Base-by-base conservation (phyloP, 2,888 invertebrate species). In the Epistrophe grossulariae region DNA sequence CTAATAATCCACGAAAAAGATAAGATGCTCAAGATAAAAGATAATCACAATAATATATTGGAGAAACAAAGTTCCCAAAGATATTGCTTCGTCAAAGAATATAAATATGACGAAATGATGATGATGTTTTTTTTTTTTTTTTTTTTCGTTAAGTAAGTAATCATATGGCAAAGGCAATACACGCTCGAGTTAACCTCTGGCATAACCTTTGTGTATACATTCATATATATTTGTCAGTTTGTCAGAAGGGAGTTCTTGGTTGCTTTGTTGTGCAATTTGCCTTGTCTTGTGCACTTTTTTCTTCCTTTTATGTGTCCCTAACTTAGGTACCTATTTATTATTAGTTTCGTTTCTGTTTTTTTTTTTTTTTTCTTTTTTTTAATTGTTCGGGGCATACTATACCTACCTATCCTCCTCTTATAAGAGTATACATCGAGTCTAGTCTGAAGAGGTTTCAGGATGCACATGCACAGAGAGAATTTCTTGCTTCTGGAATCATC, bases 401-500 rank as follows among this genome's bases (percentile, higher is more conserved):
- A 50, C 13, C 24, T 40, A 60, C 24, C 43, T 24, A 40, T 57
- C 60, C 60, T 57, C 60, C 60, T 59, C 55, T 74, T 43, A 31
- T 64, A 59, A 64, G 80, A 64, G 76, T 52, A 52, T 59, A 60
- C 64, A 83, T 70, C 38, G 15, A 48, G 50, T 74, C 72, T 80
- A 31, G 81, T 85, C 84, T 85, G 84, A 85, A 82, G 85, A 82
- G 78, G 85, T 74, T 66, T 48, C 74, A 87, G 79, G 76, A 83
- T 79, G 74, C 85, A 85, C 77, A 84, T 84, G 85, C 71, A 35
- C 45, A 76, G 13, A 66, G 43, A 45, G 57, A 57, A 28, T 68
- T n/a, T 24, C 70, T 28, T 73, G 80, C 71, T 80, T 70, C 71
- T 57, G 68, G 43, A 73, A 68, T 72, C 76, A 77, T 80, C 76